Conservation (phyloP, 1,140 invertebrate genomes). For the Drosophila gunungcola region DNA sequence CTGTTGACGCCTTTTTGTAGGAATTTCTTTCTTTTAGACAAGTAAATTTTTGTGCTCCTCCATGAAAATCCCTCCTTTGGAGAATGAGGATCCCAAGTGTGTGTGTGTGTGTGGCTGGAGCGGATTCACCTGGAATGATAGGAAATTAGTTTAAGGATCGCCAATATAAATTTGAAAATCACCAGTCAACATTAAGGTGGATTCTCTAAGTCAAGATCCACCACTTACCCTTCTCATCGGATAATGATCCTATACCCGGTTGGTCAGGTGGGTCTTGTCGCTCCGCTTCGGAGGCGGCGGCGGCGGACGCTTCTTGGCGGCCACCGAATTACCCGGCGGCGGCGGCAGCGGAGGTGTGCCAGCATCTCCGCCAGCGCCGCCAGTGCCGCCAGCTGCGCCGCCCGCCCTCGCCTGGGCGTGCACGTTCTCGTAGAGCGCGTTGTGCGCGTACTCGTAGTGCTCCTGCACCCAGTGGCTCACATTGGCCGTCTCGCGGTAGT, state of each 20-base stretch:
- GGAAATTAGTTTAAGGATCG: constrained; percentile 8
- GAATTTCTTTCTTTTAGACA: constrained; percentile 50
- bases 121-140: not conserved
- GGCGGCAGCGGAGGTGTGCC: constrained; percentile 39
- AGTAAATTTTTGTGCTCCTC: constrained; percentile 1
- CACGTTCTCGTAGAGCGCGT: constrained; percentile 84
- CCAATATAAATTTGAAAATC: too few species aligned
- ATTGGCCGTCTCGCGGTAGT: constrained; percentile 92
- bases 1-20: constrained; percentile 47
- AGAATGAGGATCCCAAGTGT: not conserved
- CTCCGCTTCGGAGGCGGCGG: constrained; percentile 92
- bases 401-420: constrained; percentile 51
- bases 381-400: not conserved
- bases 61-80: not conserved
- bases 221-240: constrained; percentile 4
- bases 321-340: constrained; percentile 22
- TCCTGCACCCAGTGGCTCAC: constrained; percentile 96
- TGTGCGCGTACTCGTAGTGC: constrained; percentile 89
- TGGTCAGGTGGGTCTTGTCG: constrained; percentile 90
- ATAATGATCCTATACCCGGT: constrained; percentile 72
- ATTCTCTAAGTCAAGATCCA: not conserved
- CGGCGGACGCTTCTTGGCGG: constrained; percentile 88
- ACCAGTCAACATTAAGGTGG: not conserved
- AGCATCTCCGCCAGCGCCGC: not conserved
- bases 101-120: too few species aligned